Conservation (phyloP, 2,113 vertebrate genomes). For the Herpailurus yagouaroundi region DNA sequence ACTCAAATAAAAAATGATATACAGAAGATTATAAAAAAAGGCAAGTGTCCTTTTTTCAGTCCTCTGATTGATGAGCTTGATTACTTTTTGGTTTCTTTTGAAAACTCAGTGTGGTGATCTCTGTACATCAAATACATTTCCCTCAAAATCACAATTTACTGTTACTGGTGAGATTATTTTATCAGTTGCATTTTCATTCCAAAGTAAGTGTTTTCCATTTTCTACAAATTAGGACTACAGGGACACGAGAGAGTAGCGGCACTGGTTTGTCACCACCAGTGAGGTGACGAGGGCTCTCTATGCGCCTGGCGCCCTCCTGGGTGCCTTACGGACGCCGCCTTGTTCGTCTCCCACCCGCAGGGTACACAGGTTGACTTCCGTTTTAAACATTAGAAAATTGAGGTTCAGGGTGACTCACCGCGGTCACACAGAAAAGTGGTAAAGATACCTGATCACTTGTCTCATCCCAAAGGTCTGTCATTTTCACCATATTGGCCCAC, state of each 20-base stretch:
- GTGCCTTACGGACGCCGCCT: fast-evolving
- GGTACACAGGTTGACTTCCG: background rate
- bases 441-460: background rate
- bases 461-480: background rate
- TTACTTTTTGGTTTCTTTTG: constrained; percentile 1
- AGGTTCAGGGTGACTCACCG: background rate
- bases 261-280: background rate
- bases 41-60: background rate
- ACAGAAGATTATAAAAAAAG: background rate
- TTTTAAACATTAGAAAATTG: background rate
- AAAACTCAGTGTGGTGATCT: background rate
- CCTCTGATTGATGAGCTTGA: background rate
- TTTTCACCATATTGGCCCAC: background rate
- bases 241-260: background rate
- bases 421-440: background rate
- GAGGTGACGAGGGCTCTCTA: background rate
- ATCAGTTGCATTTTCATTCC: background rate
- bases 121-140: background rate
- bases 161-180: background rate
- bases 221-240: background rate
- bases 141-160: background rate
- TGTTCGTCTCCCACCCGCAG: background rate
- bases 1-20: background rate
- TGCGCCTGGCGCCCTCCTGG: too few relatives aligned
- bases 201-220: background rate